Evolutionary conservation across 1,140 invertebrate genomes (phyloP).

Genomic region (Atta colombica): DNA sequence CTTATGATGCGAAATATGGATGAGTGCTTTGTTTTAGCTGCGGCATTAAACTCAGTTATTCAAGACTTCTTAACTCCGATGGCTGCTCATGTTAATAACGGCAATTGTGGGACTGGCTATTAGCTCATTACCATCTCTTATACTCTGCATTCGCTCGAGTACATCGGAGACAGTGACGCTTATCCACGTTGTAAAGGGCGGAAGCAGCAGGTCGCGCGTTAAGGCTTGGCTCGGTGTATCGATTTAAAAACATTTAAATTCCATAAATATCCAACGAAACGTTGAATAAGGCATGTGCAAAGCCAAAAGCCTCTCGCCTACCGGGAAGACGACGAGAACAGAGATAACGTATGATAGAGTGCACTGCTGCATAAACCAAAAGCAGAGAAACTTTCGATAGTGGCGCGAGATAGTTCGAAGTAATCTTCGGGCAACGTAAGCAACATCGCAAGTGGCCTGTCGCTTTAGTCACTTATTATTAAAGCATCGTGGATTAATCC

Average conservation of each 20-base stretch:
- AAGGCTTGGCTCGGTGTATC: constrained; percentile 72
- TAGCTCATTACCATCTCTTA: constrained; percentile 68
- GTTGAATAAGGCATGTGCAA: constrained; percentile 78
- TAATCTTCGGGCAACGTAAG: constrained; percentile 63
- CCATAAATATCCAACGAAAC: constrained; percentile 78
- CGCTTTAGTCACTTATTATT: constrained; percentile 40
- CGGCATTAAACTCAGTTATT: constrained; percentile 67
- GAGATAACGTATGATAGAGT: constrained; percentile 73
- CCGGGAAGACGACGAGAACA: constrained; percentile 66
- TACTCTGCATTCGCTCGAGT: not conserved
- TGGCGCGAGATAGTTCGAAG: constrained; percentile 62
- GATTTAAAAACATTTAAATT: constrained; percentile 81
- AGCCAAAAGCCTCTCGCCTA: constrained; percentile 59
- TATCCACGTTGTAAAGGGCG: constrained; percentile 66
- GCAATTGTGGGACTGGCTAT: constrained; percentile 71
- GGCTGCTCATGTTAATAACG: constrained; percentile 70
- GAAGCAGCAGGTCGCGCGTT: constrained; percentile 51
- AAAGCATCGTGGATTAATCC: constrained; percentile 35
- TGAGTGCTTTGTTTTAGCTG: constrained; percentile 43
- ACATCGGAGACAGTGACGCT: not conserved
- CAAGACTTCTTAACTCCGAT: constrained; percentile 17
- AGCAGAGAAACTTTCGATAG: constrained; percentile 73
- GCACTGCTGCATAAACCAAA: constrained; percentile 75
- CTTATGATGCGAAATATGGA: not conserved
- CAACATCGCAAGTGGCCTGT: constrained; percentile 22